Percentiles rank a stretch among this genome's conserved stretches.
These are phyloP conservation scores for Arizona elegans DNA, from an alignment of 2,113 vertebrate species.

Conservation along the genomic window DNA sequence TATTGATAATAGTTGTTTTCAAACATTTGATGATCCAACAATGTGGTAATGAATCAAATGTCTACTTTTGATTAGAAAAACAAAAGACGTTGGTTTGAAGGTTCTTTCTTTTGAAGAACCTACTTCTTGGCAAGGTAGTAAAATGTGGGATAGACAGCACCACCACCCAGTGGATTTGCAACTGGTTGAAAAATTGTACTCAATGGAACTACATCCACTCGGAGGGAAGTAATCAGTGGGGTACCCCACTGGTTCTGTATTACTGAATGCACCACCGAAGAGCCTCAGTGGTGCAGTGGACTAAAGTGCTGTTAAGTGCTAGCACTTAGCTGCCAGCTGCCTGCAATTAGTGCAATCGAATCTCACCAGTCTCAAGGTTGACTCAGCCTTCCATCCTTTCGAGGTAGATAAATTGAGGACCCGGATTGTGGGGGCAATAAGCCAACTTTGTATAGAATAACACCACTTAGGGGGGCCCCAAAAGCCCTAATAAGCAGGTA, in stretches of 20 bases:
- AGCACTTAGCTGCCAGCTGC: too few relatives aligned
- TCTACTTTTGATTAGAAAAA: neutral
- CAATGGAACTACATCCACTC: neutral
- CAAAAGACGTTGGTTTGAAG: neutral
- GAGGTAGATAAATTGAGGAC: too few relatives aligned
- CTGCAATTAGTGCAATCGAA: too few relatives aligned
- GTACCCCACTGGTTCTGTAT: neutral
- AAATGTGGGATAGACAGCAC: neutral
- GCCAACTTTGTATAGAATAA: too few relatives aligned
- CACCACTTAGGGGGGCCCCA: too few relatives aligned
- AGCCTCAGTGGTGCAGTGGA: too few relatives aligned
- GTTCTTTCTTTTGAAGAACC: neutral
- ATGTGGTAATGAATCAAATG: neutral
- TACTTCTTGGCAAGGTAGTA: neutral
- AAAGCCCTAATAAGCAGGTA: too few relatives aligned
- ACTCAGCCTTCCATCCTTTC: too few relatives aligned
- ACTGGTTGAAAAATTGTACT: neutral
- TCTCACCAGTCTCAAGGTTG: too few relatives aligned
- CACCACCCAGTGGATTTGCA: neutral
- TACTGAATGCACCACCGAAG: too few relatives aligned
- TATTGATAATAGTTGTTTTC: neutral
- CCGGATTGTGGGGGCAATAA: too few relatives aligned
- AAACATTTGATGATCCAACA: neutral
- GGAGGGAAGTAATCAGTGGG: neutral
- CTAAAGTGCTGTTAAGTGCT: too few relatives aligned